Evolutionary conservation across 2,113 vertebrate species (phyloP), one percentile per base, ranked within the genome.

Genomic region (Plectropomus leopardus): DNA sequence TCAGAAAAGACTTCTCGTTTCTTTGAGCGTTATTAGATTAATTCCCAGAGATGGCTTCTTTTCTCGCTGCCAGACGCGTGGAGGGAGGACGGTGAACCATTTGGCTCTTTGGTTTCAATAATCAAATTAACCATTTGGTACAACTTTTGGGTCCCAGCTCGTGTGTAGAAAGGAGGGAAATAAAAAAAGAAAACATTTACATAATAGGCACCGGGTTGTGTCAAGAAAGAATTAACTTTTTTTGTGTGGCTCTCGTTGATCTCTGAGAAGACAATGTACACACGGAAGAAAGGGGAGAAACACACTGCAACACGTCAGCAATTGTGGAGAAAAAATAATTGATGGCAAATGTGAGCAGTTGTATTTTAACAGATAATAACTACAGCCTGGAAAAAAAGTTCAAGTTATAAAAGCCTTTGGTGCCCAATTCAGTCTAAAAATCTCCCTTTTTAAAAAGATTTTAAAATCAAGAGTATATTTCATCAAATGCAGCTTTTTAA

Each of bases 1-100:
- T 96, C 96, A 96, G 96, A 96, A 97, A 96, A 96, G 97, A 96
- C 96, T 96, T 96, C 96, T 97, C 95, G 96, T 96, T 96, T 96
- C 96, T 98, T 97, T 96, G 95, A 94, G 91, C 95, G 88, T 98
- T 96, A 99, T 99, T 99, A 96, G 97, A 99, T 99, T 99, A 99
- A 96, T 97, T 95, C 96, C 94, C 96, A 93, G 94, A 96, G 96
- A 96, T 96, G 96, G 94, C 92, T 96, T 95, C 95, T 95, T 96
- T 90, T 95, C 90, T 89, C 94, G 91, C 93, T 91, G 94, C 96
- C 96, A 97, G 98, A 96, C 98, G 97, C 98, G 98, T 99, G 98
- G 96, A 97, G 95, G 96, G 97, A 96, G 96, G 97, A 96, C 94
- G 96, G 95, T 93, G 96, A 92, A 95, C 95, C 98, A 97, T 97